Percentiles rank a stretch among this genome's conserved stretches.
Conservation (phyloP, 2,888 invertebrate species). For the Agriopis leucophaearia region DNA sequence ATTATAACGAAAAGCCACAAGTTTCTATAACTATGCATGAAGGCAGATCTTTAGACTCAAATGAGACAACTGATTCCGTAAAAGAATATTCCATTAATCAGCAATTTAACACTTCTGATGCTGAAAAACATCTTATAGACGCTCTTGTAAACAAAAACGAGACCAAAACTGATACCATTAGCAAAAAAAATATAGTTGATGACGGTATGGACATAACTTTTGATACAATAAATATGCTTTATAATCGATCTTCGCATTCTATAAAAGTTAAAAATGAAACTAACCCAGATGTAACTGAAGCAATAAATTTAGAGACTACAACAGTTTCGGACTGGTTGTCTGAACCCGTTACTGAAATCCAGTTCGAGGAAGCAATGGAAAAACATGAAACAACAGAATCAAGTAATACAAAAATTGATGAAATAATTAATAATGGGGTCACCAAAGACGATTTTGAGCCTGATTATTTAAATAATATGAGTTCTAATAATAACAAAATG, state of each 20-base stretch:
- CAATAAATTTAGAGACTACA: conserved; percentile 49
- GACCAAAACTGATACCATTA: conserved; percentile 45
- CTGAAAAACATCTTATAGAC: conserved; percentile 59
- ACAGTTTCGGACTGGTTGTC: conserved; percentile 76
- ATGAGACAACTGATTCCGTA: conserved; percentile 45
- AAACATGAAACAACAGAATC: conserved; percentile 66
- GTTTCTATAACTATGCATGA: conserved; percentile 27
- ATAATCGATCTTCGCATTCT: conserved; percentile 75
- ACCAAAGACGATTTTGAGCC: conserved; percentile 76
- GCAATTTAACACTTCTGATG: conserved; percentile 46
- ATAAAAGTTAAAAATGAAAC: conserved; percentile 53
- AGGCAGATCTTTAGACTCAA: conserved; percentile 47
- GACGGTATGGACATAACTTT: conserved; percentile 70
- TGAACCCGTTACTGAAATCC: conserved; percentile 71
- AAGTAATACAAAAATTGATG: conserved; percentile 62
- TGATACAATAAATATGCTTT: conserved; percentile 70
- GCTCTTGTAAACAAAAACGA: conserved; percentile 55
- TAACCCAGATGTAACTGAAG: conserved; percentile 50
- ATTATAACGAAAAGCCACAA: conserved; percentile 1
- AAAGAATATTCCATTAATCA: conserved; percentile 59
- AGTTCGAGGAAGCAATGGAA: conserved; percentile 63
- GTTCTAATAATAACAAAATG: conserved; percentile 58
- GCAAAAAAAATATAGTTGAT: conserved; percentile 51
- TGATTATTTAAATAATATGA: conserved; percentile 74
- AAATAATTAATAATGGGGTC: conserved; percentile 61